Evolutionary conservation across 2,113 vertebrate species (phyloP), one percentile per base, ranked within the genome.

Genomic region (Phaethon lepturus): DNA sequence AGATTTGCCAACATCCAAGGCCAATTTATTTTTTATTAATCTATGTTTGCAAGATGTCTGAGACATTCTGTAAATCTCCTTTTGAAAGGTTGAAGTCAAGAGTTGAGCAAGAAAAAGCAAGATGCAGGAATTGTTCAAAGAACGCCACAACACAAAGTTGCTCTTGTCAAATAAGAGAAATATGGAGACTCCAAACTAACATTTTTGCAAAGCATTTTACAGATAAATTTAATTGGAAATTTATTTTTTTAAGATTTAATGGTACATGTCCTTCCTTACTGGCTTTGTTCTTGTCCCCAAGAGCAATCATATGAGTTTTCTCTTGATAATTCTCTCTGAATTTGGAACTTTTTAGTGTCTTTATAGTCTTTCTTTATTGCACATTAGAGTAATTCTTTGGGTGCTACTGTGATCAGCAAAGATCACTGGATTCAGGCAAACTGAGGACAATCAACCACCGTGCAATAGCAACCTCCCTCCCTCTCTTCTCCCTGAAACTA

Each of bases 11-110:
- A 31, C 62, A 91, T 89, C 56, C 50, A 64, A 88, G 89, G 84
- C 91, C 84, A 93, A 77, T 74, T 95, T 94, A 86, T 84, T 95
- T 93, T 90, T 76, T 93, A 90, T 94, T 93, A 63, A 92, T 96
- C 88, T 90, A 68, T 16, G 7, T 73, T 86, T 93, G 73, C 92
- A 96, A 84, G 63, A 75, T 55, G 26, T 56, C 63, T 69, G 19
- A 95, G 77, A 49, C 56, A 47, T 40, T 31, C 16, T 17, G 64
- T 42, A 75, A 66, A 80, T 83, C 66, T 90, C 82, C 90, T 96
- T 95, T 33, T 13, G 42, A 90, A 95, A 91, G 50, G 29, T 38
- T 44, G 66, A 75, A 79, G 55, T 76, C 16, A 74, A 60, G 59
- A 53, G 28, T 2, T 49, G 74, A 88, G 63, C 94, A 91, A 86